Conservation (phyloP, 2,888 invertebrate genomes). For the Meiosimyza decipiens region DNA sequence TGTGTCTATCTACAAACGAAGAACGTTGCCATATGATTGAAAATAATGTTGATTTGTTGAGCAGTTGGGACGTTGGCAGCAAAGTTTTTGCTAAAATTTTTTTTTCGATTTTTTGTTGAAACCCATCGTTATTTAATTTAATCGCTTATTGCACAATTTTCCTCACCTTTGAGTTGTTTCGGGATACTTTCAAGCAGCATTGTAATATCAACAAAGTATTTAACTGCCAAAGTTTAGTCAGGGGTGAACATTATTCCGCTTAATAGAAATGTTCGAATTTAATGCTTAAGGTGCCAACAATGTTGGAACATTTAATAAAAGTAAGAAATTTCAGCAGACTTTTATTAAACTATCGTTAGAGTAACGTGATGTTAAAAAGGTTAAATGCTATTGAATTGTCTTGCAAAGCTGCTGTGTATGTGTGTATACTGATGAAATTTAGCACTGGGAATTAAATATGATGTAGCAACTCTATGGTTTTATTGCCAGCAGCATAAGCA, state of each 20-base stretch:
- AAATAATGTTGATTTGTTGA: slow-evolving; percentile 1
- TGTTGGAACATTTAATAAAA: background rate
- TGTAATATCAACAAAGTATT: background rate
- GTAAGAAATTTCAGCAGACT: too few species aligned
- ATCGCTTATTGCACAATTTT: slow-evolving; percentile 36
- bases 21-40: background rate
- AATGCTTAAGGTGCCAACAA: background rate
- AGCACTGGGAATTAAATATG: background rate
- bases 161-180: slow-evolving; percentile 18
- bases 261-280: background rate
- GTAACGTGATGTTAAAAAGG: too few species aligned
- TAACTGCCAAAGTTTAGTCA: background rate
- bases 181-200: background rate
- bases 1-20: background rate
- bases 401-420: too few species aligned
- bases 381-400: too few species aligned
- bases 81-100: slow-evolving; percentile 30
- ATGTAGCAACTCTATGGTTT: too few species aligned
- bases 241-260: background rate
- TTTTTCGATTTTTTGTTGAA: too few species aligned
- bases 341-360: too few species aligned
- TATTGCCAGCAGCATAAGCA: too few species aligned
- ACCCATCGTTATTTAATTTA: slow-evolving; percentile 36
- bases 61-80: background rate
- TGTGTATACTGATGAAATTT: background rate